Evolutionary conservation across 2,797 vertebrate species (phyloP).

Genomic region (Pseudopleuronectes americanus): DNA sequence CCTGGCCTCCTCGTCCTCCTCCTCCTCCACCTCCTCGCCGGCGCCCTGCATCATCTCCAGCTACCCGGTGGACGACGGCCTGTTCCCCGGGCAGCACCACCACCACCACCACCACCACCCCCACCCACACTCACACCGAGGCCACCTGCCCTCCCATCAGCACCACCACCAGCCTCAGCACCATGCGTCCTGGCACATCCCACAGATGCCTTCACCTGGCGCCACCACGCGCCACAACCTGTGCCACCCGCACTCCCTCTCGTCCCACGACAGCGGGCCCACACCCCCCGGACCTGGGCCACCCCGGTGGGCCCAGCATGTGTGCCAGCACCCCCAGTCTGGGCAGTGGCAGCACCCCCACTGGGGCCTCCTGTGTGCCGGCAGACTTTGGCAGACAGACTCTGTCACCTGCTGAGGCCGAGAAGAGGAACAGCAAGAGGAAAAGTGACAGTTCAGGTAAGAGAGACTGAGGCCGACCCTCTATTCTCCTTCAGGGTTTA

Average conservation of each 20-base stretch:
- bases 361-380: constrained; percentile 90
- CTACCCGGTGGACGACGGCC: constrained; percentile 92
- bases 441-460: constrained; percentile 99
- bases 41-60: constrained; percentile 92
- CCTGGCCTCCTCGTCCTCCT: constrained; percentile 89
- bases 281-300: constrained; percentile 87
- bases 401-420: constrained; percentile 92
- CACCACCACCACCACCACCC: constrained; percentile 81
- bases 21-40: constrained; percentile 91
- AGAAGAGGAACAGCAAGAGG: constrained; percentile 93
- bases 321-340: constrained; percentile 91
- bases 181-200: constrained; percentile 94
- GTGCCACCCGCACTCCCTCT: constrained; percentile 87
- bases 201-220: constrained; percentile 91
- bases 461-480: constrained; percentile 7
- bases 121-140: constrained; percentile 68
- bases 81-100: constrained; percentile 90
- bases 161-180: constrained; percentile 88
- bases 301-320: constrained; percentile 88
- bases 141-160: constrained; percentile 87
- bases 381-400: constrained; percentile 95
- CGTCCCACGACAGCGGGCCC: constrained; percentile 68
- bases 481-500: neutral
- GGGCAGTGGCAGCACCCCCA: constrained; percentile 88
- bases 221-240: constrained; percentile 86